Base-by-base conservation (phyloP, 2,113 vertebrate genomes). In the Elaphurus davidianus region DNA sequence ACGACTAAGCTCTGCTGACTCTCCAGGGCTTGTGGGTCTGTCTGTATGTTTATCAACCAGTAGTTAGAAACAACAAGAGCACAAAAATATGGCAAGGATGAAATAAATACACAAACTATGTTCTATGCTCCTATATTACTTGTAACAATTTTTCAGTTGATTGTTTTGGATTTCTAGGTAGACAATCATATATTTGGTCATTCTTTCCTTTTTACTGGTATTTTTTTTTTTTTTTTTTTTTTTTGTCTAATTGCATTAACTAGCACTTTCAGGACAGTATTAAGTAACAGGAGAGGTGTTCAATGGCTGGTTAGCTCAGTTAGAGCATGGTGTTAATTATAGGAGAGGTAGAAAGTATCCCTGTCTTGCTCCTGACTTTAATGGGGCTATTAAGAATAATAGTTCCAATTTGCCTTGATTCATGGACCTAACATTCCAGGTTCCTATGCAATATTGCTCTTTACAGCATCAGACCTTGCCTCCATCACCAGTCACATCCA, bases 91-190 rank as follows among this genome's bases (percentile, higher is more conserved):
- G 25, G 12, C 36, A 9, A 87, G 1, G 30, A 30, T 81, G 85
- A 90, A 71, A 54, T 54, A 87, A 71, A 90, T 25, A 33, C 8
- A 19, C 28, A 62, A 93, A 90, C 57, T 78, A 28, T 19, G 60
- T 79, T 92, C 27, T 59, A 23, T 86, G 57, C 43, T 55, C 33
- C 92, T 84, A 21, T 25, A 87, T 40, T 28, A 17, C 89, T 94
- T 97, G 62, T 83, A 57, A 57, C 50, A 79, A n/a, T 57, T 64
- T 79, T 92, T 95, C 40, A 57, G 52, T 95, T 95, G 47, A n/a
- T 79, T 92, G 89, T 95, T 84, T 93, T 85, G 27, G 23, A 79
- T 95, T 90, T 93, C 86, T 86, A 90, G n/a, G 33, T 45, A 71
- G 23, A 81, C 27, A 52, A 81, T 95, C n/a, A 79, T 67, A 33